Evolutionary conservation across 2,888 invertebrate genomes (phyloP), one percentile per base, ranked within the genome.

Genomic region (Cerastoderma edule): DNA sequence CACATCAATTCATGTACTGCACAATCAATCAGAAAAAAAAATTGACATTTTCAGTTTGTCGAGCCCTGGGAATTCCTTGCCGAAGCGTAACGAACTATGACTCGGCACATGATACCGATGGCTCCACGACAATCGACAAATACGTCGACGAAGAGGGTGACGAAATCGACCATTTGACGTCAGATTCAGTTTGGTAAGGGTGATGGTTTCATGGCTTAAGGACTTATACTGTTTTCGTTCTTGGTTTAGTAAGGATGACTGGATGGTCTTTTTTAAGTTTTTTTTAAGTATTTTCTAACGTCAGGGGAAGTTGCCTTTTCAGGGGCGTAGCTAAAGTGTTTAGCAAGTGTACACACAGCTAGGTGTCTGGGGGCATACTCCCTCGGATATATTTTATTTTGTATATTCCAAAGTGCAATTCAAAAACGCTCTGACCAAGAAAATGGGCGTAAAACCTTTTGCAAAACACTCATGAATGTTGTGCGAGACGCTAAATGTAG

Each of bases 61-160:
- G 98, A 88, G 95, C 97, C 0, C 92, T 99, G 32, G 99, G 99
- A 19, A 96, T 99, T 67, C 98, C 98, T 0, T 95, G 96, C 67
- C 94, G 98, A 56, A 95, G 96, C 0, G 95, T 99, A 2, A 97
- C 98, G 0, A 98, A 97, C 87, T 98, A 96, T 89, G 95, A 96
- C 22, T 97, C 97, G n/a, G 98, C 98, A 0, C 98, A 99, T 91
- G 98, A 99, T 93, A 97, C 97, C 0, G 97, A 98, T 91, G 96
- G 95, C 78, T 97, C 97, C 72, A 94, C 98, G 30, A 98, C 98
- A 0, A 96, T 98, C 4, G 98, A 99, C 57, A 46, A 24, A 24
- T 57, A 66, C 28, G 65, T 39, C 24, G 54, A 68, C 33, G n/a
- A 22, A 10, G 28, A 60, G 8, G 3, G 32, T 22, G 30, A 56